Conservation (phyloP, 2,888 invertebrate species). For the Chironomus riparius region DNA sequence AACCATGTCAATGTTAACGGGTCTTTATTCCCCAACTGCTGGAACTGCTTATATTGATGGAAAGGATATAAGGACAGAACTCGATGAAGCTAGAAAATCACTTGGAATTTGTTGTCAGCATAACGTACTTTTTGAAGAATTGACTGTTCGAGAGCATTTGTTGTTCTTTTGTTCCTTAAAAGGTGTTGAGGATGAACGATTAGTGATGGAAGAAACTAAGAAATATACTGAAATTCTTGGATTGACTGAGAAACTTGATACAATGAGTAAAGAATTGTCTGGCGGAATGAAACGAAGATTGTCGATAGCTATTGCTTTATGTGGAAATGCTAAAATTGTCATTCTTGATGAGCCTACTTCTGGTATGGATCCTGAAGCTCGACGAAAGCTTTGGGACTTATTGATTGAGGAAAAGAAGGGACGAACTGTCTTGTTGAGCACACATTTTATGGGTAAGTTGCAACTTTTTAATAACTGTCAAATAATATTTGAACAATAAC, state of each 20-base stretch:
- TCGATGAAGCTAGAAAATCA: slow-evolving; percentile 55
- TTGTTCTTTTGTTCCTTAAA: slow-evolving; percentile 64
- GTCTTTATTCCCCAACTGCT: slow-evolving; percentile 55
- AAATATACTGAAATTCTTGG: slow-evolving; percentile 51
- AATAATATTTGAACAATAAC: too few relatives aligned
- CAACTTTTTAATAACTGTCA: too few relatives aligned
- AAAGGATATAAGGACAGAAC: slow-evolving; percentile 56
- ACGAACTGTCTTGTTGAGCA: slow-evolving; percentile 54
- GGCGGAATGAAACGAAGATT: slow-evolving; percentile 64
- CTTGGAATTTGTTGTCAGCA: slow-evolving; percentile 79
- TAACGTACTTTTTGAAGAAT: slow-evolving; percentile 71
- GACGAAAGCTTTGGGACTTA: slow-evolving; percentile 67
- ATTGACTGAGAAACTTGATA: slow-evolving; percentile 50
- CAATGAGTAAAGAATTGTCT: slow-evolving; percentile 48
- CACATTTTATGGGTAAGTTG: slow-evolving; percentile 65
- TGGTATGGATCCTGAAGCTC: slow-evolving; percentile 69
- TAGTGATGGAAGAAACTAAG: slow-evolving; percentile 51
- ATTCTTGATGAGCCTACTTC: slow-evolving; percentile 62
- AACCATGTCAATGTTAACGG: slow-evolving; percentile 87
- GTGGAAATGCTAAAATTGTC: slow-evolving; percentile 57
- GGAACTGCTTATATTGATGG: slow-evolving; percentile 66
- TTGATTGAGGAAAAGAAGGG: slow-evolving; percentile 55
- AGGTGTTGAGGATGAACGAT: slow-evolving; percentile 45
- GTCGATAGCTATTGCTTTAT: slow-evolving; percentile 58
- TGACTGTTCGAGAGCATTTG: slow-evolving; percentile 75